These are phyloP conservation scores for Capreolus pygargus DNA, from an alignment of 2,113 vertebrate genomes.

Conservation along the genomic window DNA sequence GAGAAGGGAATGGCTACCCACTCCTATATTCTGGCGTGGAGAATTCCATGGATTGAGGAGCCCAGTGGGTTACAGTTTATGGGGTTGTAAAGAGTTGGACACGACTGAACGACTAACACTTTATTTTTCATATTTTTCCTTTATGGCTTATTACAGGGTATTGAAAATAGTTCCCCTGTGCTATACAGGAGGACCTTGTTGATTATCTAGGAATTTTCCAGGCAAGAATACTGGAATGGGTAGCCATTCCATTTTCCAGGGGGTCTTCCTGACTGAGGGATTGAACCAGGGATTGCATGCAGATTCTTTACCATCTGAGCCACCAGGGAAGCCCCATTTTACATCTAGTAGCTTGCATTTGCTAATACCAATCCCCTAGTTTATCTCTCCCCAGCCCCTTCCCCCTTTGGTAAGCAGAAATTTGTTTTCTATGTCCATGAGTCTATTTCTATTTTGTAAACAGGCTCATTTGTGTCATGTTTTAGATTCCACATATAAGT, in stretches of 20 bases:
- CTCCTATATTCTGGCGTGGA: not conserved
- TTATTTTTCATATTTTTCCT: not conserved
- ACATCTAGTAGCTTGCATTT: not conserved
- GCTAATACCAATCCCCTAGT: not conserved
- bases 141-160: not conserved
- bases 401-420: not conserved
- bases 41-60: not conserved
- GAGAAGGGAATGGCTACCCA: not conserved
- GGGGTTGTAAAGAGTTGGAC: not conserved
- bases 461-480: not conserved
- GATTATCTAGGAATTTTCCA: not conserved
- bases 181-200: not conserved
- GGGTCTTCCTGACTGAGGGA: not conserved
- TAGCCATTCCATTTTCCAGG: not conserved
- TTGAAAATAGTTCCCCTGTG: not conserved
- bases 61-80: not conserved
- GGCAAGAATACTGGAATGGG: not conserved
- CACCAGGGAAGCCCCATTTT: not conserved
- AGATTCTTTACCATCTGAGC: not conserved
- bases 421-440: not conserved
- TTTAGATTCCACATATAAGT: not conserved
- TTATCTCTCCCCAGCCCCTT: not conserved
- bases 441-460: not conserved
- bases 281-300: not conserved
- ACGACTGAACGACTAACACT: fast-evolving